Conservation (phyloP, 2,888 invertebrate species). For the Malthinus seriepunctatus region DNA sequence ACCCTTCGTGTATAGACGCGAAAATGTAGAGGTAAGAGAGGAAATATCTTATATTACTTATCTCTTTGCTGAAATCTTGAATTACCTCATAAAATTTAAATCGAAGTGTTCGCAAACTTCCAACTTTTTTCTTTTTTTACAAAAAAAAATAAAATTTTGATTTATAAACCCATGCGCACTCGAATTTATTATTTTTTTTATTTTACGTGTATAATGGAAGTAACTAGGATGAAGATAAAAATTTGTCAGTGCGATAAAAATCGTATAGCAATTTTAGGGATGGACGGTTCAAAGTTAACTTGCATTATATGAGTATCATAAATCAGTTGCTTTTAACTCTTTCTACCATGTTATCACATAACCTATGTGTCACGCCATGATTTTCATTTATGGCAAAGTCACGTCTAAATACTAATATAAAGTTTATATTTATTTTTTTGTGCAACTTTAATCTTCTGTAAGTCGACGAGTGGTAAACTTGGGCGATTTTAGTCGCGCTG, state of each 20-base stretch:
- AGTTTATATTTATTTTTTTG: neutral
- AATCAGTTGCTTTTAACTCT: constrained; percentile 4
- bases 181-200: too few species aligned
- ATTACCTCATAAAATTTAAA: neutral
- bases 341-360: constrained; percentile 3
- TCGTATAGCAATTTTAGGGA: constrained; percentile 1
- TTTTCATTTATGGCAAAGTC: constrained; percentile 10
- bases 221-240: too few species aligned
- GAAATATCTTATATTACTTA: neutral
- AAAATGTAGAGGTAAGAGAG: neutral
- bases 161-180: neutral
- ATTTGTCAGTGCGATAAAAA: too few species aligned
- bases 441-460: too few species aligned
- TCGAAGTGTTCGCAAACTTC: too few species aligned
- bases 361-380: constrained; percentile 3
- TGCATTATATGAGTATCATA: constrained; percentile 10
- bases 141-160: neutral
- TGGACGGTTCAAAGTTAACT: neutral
- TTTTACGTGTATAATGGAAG: neutral
- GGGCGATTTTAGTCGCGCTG: too few species aligned
- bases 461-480: too few species aligned
- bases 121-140: neutral
- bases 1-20: neutral
- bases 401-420: constrained; percentile 7
- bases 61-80: neutral